Evolutionary conservation across 1,140 invertebrate genomes (phyloP), one percentile per base, ranked within the genome.

Genomic region (Drosophila setifemur): DNA sequence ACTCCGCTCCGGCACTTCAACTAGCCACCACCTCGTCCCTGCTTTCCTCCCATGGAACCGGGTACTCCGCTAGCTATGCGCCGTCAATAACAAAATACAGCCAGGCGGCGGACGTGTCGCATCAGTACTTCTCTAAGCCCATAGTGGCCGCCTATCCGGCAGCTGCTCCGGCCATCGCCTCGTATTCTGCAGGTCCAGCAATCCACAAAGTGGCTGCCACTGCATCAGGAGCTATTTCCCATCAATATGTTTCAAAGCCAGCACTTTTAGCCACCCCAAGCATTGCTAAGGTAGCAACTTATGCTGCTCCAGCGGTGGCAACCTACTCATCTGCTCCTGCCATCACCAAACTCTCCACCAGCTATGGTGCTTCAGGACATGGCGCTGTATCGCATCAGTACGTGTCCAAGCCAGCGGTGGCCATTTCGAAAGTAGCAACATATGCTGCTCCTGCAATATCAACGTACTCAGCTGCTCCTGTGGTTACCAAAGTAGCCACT

Each of bases 331-430:
- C 77, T 0, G 58, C 49, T 4, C 81, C 73, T 0, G 60, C 57
- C 8, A n/a, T 83, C 12, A 43, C 54, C 0, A 78, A 83, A 23
- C 40, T 67, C 14, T 52, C 58, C 28, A 54, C 72, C 11, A 35
- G 61, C 21, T 73, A 73, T 21, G 76, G 39, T 5, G 33, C 40
- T 9, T 60, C 53, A 6, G 75, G 61, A 18, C 42, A 52, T 5
- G 79, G 73, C 1, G 79, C 78, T 2, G 49, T 88, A 2, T 89
- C 87, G 2, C 78, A 86, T 48, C 79, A 89, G 39, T 89, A 86
- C 39, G 68, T 88, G 3, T 86, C 85, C 1, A 82, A 86, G 33
- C 85, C 85, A 0, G 68, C 79, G 3, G 31, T 86, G 2, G 53
- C 47, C 1, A 63, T n/a, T n/a, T n/a, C n/a, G n/a, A n/a, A n/a